These are phyloP conservation scores for Mormyrus lacerda DNA, from an alignment of 2,113 vertebrate genomes.

Conservation along the genomic window DNA sequence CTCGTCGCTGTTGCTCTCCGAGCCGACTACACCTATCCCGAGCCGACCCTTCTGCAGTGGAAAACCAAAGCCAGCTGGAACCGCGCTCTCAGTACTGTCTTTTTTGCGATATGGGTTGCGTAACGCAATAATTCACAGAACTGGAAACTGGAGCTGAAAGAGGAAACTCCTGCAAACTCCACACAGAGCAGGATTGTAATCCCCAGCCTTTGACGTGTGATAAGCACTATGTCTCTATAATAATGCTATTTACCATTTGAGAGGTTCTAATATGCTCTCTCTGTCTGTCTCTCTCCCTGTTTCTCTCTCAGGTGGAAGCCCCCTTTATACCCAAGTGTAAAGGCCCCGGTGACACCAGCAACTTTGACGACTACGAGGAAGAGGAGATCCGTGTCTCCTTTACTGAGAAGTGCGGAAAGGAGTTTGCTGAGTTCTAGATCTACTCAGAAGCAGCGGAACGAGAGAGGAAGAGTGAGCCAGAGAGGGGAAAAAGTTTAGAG, in stretches of 20 bases:
- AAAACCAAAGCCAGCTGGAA: too few species aligned
- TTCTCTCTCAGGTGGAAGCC: conserved; percentile 68
- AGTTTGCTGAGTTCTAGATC: conserved; percentile 83
- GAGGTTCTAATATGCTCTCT: not conserved
- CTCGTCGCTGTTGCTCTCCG: too few species aligned
- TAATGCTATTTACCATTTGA: not conserved
- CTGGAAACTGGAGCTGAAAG: not conserved
- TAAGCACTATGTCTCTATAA: not conserved
- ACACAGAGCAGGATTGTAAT: not conserved
- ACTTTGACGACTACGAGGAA: conserved; percentile 90
- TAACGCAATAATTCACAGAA: not conserved
- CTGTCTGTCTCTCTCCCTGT: not conserved
- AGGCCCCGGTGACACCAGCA: conserved; percentile 87
- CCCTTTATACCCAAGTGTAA: conserved; percentile 89
- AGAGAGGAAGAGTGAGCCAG: conserved; percentile 25
- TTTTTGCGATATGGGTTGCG: not conserved
- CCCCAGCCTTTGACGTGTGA: not conserved
- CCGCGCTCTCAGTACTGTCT: too few species aligned
- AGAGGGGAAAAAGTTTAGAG: conserved; percentile 12
- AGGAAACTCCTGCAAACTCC: not conserved
- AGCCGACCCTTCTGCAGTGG: too few species aligned
- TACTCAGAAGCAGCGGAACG: conserved; percentile 28
- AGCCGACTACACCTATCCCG: too few species aligned
- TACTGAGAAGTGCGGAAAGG: conserved; percentile 85
- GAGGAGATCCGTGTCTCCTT: conserved; percentile 83